Conservation (phyloP, 2,888 invertebrate species). For the Andrena hattorfiana region DNA sequence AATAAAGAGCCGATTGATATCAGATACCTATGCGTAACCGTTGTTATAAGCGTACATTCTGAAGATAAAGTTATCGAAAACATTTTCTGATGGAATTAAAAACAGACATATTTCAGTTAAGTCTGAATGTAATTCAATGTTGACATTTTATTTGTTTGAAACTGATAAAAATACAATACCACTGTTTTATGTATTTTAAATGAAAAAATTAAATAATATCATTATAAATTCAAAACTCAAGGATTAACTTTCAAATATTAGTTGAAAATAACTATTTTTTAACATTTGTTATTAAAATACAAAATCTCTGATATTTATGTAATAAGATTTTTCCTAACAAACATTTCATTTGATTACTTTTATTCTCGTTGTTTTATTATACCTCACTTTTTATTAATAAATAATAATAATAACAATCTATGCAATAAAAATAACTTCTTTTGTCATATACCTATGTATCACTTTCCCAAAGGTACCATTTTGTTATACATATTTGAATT, state of each 20-base stretch:
- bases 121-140: not conserved
- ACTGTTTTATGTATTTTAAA: not conserved
- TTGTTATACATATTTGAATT: too few species aligned
- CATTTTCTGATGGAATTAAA: not conserved
- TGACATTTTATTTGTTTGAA: not conserved
- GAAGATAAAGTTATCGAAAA: slow-evolving; percentile 39
- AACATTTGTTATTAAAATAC: not conserved
- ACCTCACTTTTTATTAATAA: not conserved
- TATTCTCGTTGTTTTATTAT: not conserved
- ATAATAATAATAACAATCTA: not conserved
- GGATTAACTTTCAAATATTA: not conserved
- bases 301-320: not conserved
- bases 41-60: slow-evolving; percentile 8
- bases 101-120: not conserved
- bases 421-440: not conserved
- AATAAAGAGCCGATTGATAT: slow-evolving; percentile 50
- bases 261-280: not conserved
- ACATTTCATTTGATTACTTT: not conserved
- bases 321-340: not conserved
- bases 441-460: not conserved
- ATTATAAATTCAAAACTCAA: not conserved
- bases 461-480: too few species aligned
- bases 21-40: slow-evolving; percentile 5
- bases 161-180: not conserved
- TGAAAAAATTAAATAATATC: not conserved